Conservation (phyloP, 2,888 invertebrate species). For the Caenorhabditis japonica region DNA sequence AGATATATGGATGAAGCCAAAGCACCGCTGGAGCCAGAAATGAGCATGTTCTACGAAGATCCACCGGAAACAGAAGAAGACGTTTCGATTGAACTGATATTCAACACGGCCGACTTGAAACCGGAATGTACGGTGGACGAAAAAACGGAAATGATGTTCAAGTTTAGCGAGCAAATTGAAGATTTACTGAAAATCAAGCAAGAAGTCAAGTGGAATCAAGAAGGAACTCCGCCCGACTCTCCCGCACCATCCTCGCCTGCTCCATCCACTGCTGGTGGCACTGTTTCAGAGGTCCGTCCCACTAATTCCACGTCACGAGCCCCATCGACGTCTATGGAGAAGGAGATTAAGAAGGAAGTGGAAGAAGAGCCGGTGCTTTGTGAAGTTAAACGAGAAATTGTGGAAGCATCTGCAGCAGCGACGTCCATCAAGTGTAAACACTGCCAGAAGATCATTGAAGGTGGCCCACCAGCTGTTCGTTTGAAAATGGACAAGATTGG, state of each 20-base stretch:
- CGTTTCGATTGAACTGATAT: conserved; percentile 47
- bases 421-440: conserved; percentile 38
- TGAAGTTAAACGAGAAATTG: conserved; percentile 26
- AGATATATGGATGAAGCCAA: conserved; percentile 41
- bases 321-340: conserved; percentile 18
- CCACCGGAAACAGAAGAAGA: conserved; percentile 54
- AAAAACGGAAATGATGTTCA: conserved; percentile 24
- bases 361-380: conserved; percentile 16
- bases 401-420: no score
- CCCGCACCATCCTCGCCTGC: conserved; percentile 45
- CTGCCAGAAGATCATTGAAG: conserved; percentile 13
- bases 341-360: conserved; percentile 35
- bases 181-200: conserved; percentile 41
- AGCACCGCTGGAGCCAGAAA: conserved; percentile 54
- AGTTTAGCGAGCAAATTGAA: conserved; percentile 32
- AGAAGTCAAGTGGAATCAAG: conserved; percentile 29
- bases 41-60: conserved; percentile 49
- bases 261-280: not conserved
- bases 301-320: conserved; percentile 11
- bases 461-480: conserved; percentile 6
- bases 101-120: conserved; percentile 20
- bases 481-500: conserved; percentile 28
- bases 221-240: conserved; percentile 69
- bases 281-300: not conserved
- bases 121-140: conserved; percentile 25